Evolutionary conservation across 2,113 vertebrate species (phyloP).

Genomic region (Bubalus kerabau): DNA sequence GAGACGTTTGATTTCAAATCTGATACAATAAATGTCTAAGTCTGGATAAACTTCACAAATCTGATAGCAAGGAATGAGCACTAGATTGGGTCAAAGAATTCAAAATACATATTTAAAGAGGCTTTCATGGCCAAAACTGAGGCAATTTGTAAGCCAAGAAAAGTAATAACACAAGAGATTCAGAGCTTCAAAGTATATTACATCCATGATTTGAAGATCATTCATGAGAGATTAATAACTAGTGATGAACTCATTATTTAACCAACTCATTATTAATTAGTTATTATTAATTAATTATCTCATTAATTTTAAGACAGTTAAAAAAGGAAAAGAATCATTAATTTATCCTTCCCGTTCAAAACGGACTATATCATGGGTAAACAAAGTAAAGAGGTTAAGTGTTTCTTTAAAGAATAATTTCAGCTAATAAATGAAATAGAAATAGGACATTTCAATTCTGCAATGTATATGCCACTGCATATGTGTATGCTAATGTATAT

Average conservation of each 20-base stretch:
- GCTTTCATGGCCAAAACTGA: not conserved
- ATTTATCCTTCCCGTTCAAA: not conserved
- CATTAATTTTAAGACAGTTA: not conserved
- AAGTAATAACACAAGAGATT: not conserved
- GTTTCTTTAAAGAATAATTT: not conserved
- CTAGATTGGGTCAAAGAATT: not conserved
- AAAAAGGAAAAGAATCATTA: not conserved
- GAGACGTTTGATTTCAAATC: not conserved
- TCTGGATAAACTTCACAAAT: not conserved
- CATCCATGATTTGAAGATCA: not conserved
- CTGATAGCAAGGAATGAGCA: not conserved
- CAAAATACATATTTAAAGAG: not conserved
- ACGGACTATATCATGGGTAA: not conserved
- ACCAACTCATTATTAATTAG: not conserved
- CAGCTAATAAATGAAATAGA: not conserved
- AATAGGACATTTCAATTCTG: not conserved
- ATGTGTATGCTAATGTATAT: not conserved
- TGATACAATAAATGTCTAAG: not conserved
- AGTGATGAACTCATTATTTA: not conserved
- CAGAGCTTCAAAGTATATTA: not conserved
- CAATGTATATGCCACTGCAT: not conserved
- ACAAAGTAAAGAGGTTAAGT: not conserved
- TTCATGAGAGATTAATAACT: not conserved
- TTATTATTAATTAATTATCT: not conserved
- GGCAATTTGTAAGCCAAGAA: not conserved